Conservation (phyloP, 2,113 vertebrate species). For the Syngnathus floridae region DNA sequence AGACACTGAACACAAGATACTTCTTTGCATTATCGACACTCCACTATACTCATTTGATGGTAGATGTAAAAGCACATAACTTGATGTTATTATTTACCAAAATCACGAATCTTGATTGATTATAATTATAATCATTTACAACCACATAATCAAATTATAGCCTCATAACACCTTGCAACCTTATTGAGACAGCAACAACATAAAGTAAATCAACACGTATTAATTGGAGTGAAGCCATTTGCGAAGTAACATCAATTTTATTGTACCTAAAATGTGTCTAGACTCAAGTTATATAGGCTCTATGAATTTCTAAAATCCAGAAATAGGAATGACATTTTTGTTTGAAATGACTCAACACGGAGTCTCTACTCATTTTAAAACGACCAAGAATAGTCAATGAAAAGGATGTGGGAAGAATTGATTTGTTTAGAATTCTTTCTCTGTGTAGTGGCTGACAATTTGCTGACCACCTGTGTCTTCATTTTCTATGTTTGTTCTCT, state of each 20-base stretch:
- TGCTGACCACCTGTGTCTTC: not conserved
- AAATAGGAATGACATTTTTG: conserved; percentile 1
- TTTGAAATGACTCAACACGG: not conserved
- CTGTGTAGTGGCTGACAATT: not conserved
- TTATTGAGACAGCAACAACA: not conserved
- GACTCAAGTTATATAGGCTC: not conserved
- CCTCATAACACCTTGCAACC: not conserved
- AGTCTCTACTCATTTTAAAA: not conserved
- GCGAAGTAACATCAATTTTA: not conserved
- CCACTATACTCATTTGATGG: not conserved
- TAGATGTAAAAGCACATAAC: not conserved
- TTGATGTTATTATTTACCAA: too few species aligned
- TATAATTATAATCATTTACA: not conserved
- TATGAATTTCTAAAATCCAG: not conserved
- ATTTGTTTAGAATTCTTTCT: not conserved
- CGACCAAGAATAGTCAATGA: not conserved
- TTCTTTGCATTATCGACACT: not conserved
- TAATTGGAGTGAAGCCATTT: not conserved
- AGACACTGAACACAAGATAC: not conserved
- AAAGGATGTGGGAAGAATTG: not conserved
- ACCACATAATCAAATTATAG: not conserved
- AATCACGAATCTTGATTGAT: too few species aligned
- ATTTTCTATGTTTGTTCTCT: not conserved
- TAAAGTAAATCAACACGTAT: not conserved
- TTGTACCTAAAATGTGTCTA: not conserved